These are phyloP conservation scores for Chascanopsetta lugubris DNA, from an alignment of 2,113 vertebrate species.

Conservation along the genomic window DNA sequence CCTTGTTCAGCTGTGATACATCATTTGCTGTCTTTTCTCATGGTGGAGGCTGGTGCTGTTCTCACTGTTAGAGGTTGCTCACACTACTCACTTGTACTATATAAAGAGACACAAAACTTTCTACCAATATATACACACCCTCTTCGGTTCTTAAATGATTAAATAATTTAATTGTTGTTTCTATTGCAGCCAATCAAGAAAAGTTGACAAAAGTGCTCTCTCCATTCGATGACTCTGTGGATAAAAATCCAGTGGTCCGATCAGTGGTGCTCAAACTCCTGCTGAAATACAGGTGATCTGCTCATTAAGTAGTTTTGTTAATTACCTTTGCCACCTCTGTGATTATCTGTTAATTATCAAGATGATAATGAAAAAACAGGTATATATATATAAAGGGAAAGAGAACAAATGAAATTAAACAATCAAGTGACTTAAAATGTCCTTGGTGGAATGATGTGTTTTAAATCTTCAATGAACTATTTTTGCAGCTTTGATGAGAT, in stretches of 20 bases:
- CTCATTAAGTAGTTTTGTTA: background rate
- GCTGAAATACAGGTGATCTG: constrained; percentile 90
- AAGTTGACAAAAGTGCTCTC: constrained; percentile 88
- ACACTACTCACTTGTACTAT: background rate
- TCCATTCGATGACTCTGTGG: constrained; percentile 90
- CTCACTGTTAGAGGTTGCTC: constrained; percentile 56
- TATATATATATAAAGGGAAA: too few relatives aligned
- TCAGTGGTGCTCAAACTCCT: constrained; percentile 93
- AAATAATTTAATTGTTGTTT: background rate
- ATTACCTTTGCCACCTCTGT: too few relatives aligned
- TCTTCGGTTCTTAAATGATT: constrained; percentile 14
- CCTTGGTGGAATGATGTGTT: too few relatives aligned
- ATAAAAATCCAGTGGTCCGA: constrained; percentile 91
- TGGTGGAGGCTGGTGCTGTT: constrained; percentile 72
- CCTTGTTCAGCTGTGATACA: constrained; percentile 82
- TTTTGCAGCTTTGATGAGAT: constrained; percentile 86
- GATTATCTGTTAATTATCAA: too few relatives aligned
- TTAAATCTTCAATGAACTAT: constrained; percentile 3
- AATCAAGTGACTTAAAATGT: too few relatives aligned
- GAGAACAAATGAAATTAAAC: too few relatives aligned
- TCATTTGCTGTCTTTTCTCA: constrained; percentile 85
- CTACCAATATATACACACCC: background rate
- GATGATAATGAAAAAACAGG: too few relatives aligned
- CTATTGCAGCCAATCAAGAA: constrained; percentile 51
- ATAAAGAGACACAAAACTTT: background rate